These are phyloP conservation scores for Sipha maydis DNA, from an alignment of 2,888 invertebrate genomes.

Conservation along the genomic window DNA sequence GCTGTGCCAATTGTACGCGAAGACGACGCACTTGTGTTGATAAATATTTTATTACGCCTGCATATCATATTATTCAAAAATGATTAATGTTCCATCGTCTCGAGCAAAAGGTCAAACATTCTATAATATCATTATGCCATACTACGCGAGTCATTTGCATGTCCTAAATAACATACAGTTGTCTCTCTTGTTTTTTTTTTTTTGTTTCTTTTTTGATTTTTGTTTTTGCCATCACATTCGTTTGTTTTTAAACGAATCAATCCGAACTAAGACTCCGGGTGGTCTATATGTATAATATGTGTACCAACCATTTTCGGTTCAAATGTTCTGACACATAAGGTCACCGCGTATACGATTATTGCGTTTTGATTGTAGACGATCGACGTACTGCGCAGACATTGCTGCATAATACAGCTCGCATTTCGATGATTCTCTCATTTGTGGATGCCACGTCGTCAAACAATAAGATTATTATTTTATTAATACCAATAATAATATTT, in stretches of 20 bases:
- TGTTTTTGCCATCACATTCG: background rate
- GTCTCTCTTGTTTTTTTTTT: background rate
- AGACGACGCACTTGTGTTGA: constrained; percentile 12
- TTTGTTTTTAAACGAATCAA: background rate
- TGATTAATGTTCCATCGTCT: constrained; percentile 27
- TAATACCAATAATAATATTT: background rate
- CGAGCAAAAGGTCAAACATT: constrained; percentile 42
- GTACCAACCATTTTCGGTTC: background rate
- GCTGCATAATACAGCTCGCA: too few species aligned
- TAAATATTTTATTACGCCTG: constrained; percentile 23
- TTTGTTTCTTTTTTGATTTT: too few species aligned
- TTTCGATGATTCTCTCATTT: background rate
- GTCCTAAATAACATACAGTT: constrained; percentile 18
- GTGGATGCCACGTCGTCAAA: background rate
- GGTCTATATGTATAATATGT: background rate
- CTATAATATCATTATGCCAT: constrained; percentile 21
- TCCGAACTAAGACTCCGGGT: background rate
- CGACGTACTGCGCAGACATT: background rate
- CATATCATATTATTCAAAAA: constrained; percentile 24
- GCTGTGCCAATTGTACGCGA: constrained; percentile 21
- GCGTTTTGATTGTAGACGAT: background rate
- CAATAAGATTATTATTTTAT: background rate
- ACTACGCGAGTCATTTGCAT: background rate
- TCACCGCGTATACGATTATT: background rate
- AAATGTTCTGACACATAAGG: background rate